Evolutionary conservation across 1,140 invertebrate species (phyloP).

Genomic region (Armadillidium nasatum): DNA sequence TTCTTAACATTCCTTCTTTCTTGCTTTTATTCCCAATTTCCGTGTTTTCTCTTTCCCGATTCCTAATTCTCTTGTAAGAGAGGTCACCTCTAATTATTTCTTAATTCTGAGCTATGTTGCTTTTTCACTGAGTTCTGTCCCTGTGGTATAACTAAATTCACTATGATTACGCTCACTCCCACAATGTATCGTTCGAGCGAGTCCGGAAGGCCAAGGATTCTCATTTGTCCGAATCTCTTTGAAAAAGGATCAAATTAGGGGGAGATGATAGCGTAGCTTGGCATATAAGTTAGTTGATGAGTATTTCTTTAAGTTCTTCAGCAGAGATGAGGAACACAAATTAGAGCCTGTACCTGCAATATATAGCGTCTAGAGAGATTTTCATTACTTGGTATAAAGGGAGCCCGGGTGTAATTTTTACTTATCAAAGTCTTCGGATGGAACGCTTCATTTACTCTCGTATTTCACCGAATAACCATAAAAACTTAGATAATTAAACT

Average conservation of each 20-base stretch:
- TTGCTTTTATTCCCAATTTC: neutral
- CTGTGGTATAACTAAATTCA: constrained; percentile 1
- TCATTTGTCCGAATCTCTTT: neutral
- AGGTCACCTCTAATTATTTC: constrained; percentile 8
- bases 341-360: constrained; percentile 11
- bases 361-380: constrained; percentile 7
- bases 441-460: neutral
- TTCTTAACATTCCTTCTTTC: neutral
- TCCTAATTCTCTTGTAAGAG: constrained; percentile 6
- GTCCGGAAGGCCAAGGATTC: neutral
- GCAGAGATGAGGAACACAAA: constrained; percentile 11
- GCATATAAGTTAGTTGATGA: constrained; percentile 10
- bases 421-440: neutral
- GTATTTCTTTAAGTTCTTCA: constrained; percentile 10
- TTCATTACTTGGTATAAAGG: constrained; percentile 10
- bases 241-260: neutral
- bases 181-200: neutral
- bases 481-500: constrained; percentile 11
- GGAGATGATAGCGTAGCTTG: neutral
- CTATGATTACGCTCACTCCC: neutral
- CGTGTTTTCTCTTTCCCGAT: neutral
- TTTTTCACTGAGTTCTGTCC: neutral
- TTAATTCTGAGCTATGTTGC: constrained; percentile 4
- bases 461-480: constrained; percentile 8
- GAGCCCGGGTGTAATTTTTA: constrained; percentile 2